A percentile compares a stretch with the other conserved stretches of the same genome.
Evolutionary conservation across 2,113 vertebrate genomes (phyloP).

Genomic region (Plecotus auritus): DNA sequence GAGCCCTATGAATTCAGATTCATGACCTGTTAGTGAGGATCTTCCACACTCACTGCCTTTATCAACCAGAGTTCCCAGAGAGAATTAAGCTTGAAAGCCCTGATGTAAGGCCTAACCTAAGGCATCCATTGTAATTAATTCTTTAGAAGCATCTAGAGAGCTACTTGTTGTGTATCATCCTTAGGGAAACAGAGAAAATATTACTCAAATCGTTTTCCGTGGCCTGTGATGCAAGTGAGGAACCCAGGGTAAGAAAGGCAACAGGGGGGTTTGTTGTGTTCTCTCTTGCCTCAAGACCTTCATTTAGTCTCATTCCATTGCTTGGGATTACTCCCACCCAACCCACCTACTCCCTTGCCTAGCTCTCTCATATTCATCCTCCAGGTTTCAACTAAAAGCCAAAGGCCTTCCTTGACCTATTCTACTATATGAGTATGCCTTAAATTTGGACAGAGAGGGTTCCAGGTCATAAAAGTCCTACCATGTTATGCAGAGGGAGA

Average conservation of each 20-base stretch:
- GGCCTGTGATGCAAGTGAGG: background rate
- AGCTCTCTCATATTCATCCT: background rate
- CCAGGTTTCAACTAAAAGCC: background rate
- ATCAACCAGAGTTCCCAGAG: background rate
- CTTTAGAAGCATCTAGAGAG: background rate
- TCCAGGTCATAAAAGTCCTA: background rate
- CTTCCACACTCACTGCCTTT: background rate
- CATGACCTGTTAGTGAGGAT: background rate
- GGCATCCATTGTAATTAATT: background rate
- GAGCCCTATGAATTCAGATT: background rate
- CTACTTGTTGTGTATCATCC: background rate
- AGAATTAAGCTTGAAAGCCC: background rate
- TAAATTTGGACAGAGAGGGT: background rate
- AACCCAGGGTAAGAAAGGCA: background rate
- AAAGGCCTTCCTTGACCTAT: background rate
- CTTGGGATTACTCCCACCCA: background rate
- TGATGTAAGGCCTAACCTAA: background rate
- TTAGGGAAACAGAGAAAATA: background rate
- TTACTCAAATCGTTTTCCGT: background rate
- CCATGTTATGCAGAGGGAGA: background rate
- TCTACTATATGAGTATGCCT: background rate
- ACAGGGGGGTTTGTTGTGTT: background rate
- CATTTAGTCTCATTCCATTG: background rate
- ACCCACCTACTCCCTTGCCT: background rate
- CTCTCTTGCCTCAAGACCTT: background rate